Base-by-base conservation (phyloP, 2,113 vertebrate genomes). In the Picathartes gymnocephalus region DNA sequence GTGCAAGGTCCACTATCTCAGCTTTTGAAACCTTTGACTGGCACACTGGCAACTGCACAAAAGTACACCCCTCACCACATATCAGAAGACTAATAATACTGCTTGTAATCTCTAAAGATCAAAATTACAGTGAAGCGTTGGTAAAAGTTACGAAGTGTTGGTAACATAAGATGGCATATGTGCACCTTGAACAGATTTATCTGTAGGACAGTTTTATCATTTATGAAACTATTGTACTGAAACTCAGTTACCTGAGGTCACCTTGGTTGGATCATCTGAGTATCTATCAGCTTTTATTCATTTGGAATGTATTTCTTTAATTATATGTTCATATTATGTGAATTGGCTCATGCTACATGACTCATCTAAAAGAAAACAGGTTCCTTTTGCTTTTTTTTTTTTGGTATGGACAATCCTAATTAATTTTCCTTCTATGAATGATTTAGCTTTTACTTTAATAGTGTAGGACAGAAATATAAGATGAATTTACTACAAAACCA, bases 21-120 rank as follows among this genome's bases (percentile, higher is more conserved):
- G 39, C 45, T 79, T 78, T 91, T 81, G 76, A 88, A 96, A 89
- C 66, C 70, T 93, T 89, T 96, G 90, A 76, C 48, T 94, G 2
- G 4, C 53, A 82, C 14, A 37, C 2, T 80, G 92, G 88, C 81
- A 92, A 37, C 30, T 69, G 74, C 70, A 90, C 81, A 85, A 86
- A 90, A 66, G 50, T 87, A 74, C 69, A 81, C 37, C 62, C 79
- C 91, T 84, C 81, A n/a, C 64, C 74, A 33, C 53, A 15, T 89
- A 92, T 85, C 93, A 96, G 78, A 93, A 72, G 42, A 53, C 81
- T 94, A 93, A 92, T 72, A 91, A 37, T 71, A 70, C 48, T 21
- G 31, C 56, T 51, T 64, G 53, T 68, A 79, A 85, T 81, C 74
- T 79, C 61, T 48, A 62, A 94, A 96, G 84, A 95, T 91, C 95